Conservation (phyloP, 1,140 invertebrate species). For the Drosophila pachea region DNA sequence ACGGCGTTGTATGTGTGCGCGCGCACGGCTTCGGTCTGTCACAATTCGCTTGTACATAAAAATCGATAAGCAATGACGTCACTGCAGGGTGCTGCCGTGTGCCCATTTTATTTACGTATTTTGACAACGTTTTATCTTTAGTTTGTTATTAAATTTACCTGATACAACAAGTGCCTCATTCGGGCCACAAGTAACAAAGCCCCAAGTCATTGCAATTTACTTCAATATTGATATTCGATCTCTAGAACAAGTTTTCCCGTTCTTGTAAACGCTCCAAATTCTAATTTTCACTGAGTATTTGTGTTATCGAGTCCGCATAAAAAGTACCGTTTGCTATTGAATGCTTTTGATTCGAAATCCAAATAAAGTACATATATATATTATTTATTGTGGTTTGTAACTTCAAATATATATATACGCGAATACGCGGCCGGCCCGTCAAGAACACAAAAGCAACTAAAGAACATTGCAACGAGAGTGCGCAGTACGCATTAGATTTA, state of each 20-base stretch:
- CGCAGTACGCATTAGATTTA: slow-evolving; percentile 44
- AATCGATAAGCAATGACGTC: slow-evolving; percentile 72
- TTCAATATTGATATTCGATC: slow-evolving; percentile 14
- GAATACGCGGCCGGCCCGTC: slow-evolving; percentile 47
- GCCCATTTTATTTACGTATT: slow-evolving; percentile 30
- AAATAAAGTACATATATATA: slow-evolving; percentile 21
- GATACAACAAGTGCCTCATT: slow-evolving; percentile 98
- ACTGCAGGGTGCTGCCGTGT: slow-evolving; percentile 45
- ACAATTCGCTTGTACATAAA: slow-evolving; percentile 51
- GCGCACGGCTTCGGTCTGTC: slow-evolving; percentile 41
- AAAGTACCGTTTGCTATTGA: not conserved
- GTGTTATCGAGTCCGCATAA: slow-evolving; percentile 12
- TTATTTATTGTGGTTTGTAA: slow-evolving; percentile 12
- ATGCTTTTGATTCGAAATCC: slow-evolving; percentile 1
- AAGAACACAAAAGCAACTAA: slow-evolving; percentile 47
- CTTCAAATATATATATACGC: slow-evolving; percentile 13
- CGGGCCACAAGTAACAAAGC: slow-evolving; percentile 97
- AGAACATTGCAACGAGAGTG: slow-evolving; percentile 8
- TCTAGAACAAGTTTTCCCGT: not conserved
- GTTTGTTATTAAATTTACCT: slow-evolving; percentile 83
- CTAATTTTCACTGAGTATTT: not conserved
- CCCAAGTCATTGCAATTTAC: slow-evolving; percentile 86
- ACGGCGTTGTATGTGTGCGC: slow-evolving; percentile 50
- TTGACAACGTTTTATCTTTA: not conserved
- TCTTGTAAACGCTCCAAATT: slow-evolving; percentile 1